A percentile compares a stretch with the other conserved stretches of the same genome.
These are phyloP conservation scores for Lepus townsendii DNA, from an alignment of 2,797 vertebrate species.

Conservation along the genomic window DNA sequence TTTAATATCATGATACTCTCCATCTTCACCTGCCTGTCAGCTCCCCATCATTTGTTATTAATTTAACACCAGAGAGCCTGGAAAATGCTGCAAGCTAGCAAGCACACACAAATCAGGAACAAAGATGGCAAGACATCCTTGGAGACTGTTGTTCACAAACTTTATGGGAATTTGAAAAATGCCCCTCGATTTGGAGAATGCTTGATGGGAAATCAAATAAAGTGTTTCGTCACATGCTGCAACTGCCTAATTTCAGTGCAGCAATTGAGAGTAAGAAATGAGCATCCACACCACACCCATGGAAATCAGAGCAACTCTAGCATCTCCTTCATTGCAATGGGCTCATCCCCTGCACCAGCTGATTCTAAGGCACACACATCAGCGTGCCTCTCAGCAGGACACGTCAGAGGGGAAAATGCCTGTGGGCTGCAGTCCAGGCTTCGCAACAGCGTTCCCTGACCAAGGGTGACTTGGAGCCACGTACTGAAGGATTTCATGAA, in stretches of 20 bases:
- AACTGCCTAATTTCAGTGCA: not conserved
- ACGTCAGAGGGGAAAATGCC: not conserved
- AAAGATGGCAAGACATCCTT: slow-evolving; percentile 45
- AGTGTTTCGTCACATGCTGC: slow-evolving; percentile 2
- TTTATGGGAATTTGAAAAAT: slow-evolving; percentile 78
- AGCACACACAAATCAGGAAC: slow-evolving; percentile 70
- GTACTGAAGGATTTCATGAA: not conserved
- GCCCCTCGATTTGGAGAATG: slow-evolving; percentile 55
- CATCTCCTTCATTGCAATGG: not conserved
- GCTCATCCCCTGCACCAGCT: not conserved
- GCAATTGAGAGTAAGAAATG: not conserved
- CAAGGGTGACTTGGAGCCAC: not conserved
- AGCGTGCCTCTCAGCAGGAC: too few species aligned
- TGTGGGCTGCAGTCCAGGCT: not conserved
- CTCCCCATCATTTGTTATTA: slow-evolving; percentile 79
- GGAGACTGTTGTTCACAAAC: slow-evolving; percentile 60
- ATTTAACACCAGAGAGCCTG: slow-evolving; percentile 70
- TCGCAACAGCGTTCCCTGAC: not conserved
- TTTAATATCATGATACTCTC: slow-evolving; percentile 59
- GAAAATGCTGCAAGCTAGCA: slow-evolving; percentile 60
- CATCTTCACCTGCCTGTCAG: slow-evolving; percentile 75
- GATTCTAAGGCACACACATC: not conserved
- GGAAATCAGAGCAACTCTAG: not conserved
- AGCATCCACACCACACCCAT: not conserved
- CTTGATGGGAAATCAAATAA: slow-evolving; percentile 56